A percentile compares a stretch with the other conserved stretches of the same genome.
phyloP scores from a whole-genome alignment of 2,797 vertebrate genomes.

The Petrocephalus sullivani region DNA sequence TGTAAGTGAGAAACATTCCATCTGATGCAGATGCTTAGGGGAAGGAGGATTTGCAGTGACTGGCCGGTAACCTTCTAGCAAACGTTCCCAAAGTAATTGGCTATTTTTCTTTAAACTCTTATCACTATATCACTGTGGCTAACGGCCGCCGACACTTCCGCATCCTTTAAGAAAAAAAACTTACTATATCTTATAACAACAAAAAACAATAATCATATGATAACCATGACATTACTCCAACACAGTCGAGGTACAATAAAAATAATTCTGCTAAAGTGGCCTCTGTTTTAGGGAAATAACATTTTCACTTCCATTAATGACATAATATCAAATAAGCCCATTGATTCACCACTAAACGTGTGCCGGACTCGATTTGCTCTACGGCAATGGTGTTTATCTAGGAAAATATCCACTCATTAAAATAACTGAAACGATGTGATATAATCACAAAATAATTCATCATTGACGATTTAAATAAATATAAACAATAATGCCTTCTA shows the following conservation, averaged over 20 bases:
- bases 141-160: not conserved
- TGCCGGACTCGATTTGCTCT: not conserved
- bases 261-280: not conserved
- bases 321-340: not conserved
- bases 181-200: not conserved
- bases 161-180: not conserved
- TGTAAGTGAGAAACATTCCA: not conserved
- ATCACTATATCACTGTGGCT: not conserved
- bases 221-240: not conserved
- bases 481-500: not conserved
- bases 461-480: not conserved
- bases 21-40: not conserved
- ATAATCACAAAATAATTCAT: not conserved
- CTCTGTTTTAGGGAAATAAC: not conserved
- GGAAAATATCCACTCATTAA: not conserved
- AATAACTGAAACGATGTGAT: not conserved
- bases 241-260: not conserved
- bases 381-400: not conserved
- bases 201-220: not conserved
- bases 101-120: slow-evolving; percentile 8
- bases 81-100: not conserved
- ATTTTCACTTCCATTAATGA: not conserved
- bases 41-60: not conserved
- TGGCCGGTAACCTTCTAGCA: not conserved
- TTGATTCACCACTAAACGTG: not conserved